A percentile compares a stretch with the other conserved stretches of the same genome.
Evolutionary conservation across 1,140 invertebrate genomes (phyloP).

Genomic region (Papilio glaucus): DNA sequence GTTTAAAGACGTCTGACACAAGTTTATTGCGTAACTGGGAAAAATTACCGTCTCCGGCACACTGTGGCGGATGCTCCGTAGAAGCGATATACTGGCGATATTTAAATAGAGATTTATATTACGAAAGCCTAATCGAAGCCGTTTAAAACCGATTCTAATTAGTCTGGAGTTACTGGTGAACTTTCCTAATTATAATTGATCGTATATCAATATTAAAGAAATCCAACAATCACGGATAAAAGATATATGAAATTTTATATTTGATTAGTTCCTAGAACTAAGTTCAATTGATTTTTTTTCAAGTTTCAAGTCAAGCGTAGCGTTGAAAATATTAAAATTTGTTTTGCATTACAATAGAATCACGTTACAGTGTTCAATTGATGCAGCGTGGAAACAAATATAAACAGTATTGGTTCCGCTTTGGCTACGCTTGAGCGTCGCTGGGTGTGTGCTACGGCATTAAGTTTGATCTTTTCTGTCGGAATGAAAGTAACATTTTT

Average conservation of each 20-base stretch:
- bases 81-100: neutral
- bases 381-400: too few species aligned
- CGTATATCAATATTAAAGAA: too few species aligned
- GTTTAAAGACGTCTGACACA: neutral
- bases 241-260: too few species aligned
- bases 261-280: neutral
- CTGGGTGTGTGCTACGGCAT: neutral
- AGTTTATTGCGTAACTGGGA: neutral
- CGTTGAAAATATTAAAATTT: neutral
- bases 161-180: too few species aligned
- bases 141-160: too few species aligned
- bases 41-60: neutral
- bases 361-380: too few species aligned
- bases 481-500: neutral
- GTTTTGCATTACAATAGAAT: too few species aligned
- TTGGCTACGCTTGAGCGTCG: neutral
- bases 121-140: neutral
- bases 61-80: neutral
- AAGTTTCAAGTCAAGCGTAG: neutral
- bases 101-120: neutral
- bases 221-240: too few species aligned
- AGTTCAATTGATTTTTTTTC: neutral
- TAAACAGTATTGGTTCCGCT: neutral
- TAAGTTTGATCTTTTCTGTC: conserved; percentile 5
- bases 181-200: too few species aligned